phyloP scores from a whole-genome alignment of 2,888 invertebrate species.

The Chrysolina oricalcia region DNA sequence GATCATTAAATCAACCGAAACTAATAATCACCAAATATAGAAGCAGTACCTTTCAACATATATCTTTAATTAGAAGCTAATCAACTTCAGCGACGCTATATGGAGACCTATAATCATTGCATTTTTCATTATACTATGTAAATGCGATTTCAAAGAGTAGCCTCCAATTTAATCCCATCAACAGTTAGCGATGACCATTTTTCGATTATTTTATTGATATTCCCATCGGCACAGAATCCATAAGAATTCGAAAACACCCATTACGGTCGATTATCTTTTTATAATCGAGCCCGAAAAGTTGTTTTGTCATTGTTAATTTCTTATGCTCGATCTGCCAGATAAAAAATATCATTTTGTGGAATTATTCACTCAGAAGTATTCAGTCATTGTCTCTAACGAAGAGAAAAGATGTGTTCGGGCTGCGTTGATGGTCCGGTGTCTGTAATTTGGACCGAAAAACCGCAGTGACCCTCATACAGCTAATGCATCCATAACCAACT shows the following conservation, averaged over 20 bases:
- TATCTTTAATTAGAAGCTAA: constrained; percentile 19
- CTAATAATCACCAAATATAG: constrained; percentile 8
- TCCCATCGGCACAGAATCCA: background rate
- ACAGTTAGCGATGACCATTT: background rate
- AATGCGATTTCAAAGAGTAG: constrained; percentile 11
- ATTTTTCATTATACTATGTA: constrained; percentile 34
- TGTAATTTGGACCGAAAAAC: constrained; percentile 60
- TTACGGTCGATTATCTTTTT: background rate
- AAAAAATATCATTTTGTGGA: constrained; percentile 57
- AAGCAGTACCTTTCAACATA: constrained; percentile 1
- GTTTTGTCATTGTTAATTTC: constrained; percentile 45
- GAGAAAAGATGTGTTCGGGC: constrained; percentile 53
- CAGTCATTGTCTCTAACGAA: constrained; percentile 62
- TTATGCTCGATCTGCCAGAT: constrained; percentile 36
- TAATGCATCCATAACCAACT: constrained; percentile 26
- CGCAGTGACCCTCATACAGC: constrained; percentile 56
- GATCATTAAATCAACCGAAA: constrained; percentile 7
- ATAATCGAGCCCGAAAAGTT: constrained; percentile 28
- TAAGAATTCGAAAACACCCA: constrained; percentile 5
- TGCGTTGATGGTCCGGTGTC: constrained; percentile 49
- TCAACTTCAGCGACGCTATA: constrained; percentile 10
- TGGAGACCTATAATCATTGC: constrained; percentile 17
- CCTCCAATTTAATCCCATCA: constrained; percentile 16
- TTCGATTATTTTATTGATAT: constrained; percentile 21
- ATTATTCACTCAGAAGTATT: constrained; percentile 57